These are phyloP conservation scores for Heteropelma amictum DNA, from an alignment of 2,888 invertebrate species.

Conservation along the genomic window DNA sequence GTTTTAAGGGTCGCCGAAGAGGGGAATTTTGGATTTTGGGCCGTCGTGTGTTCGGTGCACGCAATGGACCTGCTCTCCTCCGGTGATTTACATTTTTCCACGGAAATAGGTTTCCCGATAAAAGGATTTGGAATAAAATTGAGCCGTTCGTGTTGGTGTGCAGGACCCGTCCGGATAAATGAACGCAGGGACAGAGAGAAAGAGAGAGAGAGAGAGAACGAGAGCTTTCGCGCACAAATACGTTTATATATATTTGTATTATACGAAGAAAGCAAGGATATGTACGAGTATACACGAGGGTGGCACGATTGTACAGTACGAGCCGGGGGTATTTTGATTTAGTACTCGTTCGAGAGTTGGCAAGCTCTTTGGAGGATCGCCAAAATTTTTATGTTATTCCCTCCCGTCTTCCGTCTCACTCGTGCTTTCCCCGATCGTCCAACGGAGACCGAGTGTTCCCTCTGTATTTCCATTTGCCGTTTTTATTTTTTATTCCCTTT, in stretches of 20 bases:
- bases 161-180: constrained; percentile 5
- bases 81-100: constrained; percentile 71
- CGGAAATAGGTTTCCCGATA: constrained; percentile 73
- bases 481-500: background rate
- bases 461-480: constrained; percentile 8
- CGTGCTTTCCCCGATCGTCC: constrained; percentile 14
- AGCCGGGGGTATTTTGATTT: constrained; percentile 73
- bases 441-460: background rate
- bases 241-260: too few species aligned
- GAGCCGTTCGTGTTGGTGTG: constrained; percentile 61
- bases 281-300: too few species aligned
- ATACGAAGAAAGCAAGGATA: too few species aligned
- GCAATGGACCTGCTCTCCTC: background rate
- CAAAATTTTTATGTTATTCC: constrained; percentile 74
- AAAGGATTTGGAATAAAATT: constrained; percentile 75
- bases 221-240: too few species aligned
- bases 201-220: background rate
- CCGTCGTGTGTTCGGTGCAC: background rate
- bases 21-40: too few species aligned
- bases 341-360: constrained; percentile 75
- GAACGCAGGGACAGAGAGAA: background rate
- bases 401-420: constrained; percentile 55
- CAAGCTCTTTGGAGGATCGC: constrained; percentile 74
- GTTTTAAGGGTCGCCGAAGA: too few species aligned
- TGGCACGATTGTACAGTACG: constrained; percentile 37